Percentiles rank a stretch among this genome's conserved stretches.
Evolutionary conservation across 2,797 vertebrate genomes (phyloP).

Genomic region (Anniella stebbinsi): DNA sequence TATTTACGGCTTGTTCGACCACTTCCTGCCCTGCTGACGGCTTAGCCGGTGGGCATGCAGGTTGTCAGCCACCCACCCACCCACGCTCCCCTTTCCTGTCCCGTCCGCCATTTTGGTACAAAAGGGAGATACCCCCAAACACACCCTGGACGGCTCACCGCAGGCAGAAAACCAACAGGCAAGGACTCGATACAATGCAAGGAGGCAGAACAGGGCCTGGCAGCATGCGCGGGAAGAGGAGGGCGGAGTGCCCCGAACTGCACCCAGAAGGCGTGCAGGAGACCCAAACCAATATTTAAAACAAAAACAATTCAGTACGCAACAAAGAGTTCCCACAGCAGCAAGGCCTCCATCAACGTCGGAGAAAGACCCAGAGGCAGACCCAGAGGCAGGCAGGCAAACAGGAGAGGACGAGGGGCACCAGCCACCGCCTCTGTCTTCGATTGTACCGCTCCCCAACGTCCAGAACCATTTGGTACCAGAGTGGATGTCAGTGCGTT

Average conservation of each 20-base stretch:
- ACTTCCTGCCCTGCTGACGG: background rate
- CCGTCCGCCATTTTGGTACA: slow-evolving; percentile 15
- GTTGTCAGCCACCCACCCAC: background rate
- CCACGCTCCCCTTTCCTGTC: slow-evolving; percentile 7
- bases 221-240: slow-evolving; percentile 49
- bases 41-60: background rate
- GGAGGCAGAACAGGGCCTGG: slow-evolving; percentile 38
- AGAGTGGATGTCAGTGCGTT: background rate
- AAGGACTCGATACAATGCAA: background rate
- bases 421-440: slow-evolving; percentile 46
- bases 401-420: background rate
- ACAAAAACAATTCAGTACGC: background rate
- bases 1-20: slow-evolving; percentile 21
- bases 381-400: background rate
- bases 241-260: fast-evolving
- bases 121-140: slow-evolving; percentile 52
- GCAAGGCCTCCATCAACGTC: slow-evolving; percentile 34
- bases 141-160: slow-evolving; percentile 47
- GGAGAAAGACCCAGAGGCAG: slow-evolving; percentile 30
- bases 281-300: background rate
- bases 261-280: background rate
- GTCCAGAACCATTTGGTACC: background rate
- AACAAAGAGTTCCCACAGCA: fast-evolving
- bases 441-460: slow-evolving; percentile 39
- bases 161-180: background rate